A percentile compares a stretch with the other conserved stretches of the same genome.
Evolutionary conservation across 2,113 vertebrate species (phyloP).

Genomic region (Leptosomus discolor): DNA sequence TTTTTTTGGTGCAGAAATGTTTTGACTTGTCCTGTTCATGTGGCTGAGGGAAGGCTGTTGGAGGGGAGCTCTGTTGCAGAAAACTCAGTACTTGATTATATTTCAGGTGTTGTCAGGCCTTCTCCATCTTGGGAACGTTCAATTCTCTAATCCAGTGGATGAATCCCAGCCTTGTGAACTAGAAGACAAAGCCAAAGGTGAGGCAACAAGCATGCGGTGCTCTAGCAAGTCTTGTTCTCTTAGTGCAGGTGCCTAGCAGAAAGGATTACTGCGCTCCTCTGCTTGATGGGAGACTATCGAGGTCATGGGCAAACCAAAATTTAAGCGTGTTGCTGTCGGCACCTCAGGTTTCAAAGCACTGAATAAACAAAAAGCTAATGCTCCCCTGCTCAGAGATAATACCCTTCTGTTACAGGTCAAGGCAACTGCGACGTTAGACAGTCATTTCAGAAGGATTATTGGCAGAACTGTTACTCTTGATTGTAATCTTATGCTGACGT

Average conservation of each 20-base stretch:
- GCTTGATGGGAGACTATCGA: neutral
- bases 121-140: constrained; percentile 88
- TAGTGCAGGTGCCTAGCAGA: neutral
- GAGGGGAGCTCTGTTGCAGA: neutral
- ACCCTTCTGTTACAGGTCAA: neutral
- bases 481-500: neutral
- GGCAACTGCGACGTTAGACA: neutral
- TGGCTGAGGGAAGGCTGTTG: neutral
- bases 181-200: constrained; percentile 79
- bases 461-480: neutral
- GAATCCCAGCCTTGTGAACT: constrained; percentile 85
- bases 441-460: neutral
- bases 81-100: neutral
- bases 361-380: neutral
- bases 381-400: neutral
- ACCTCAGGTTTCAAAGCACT: neutral
- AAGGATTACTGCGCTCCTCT: neutral
- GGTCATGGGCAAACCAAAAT: neutral
- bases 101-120: constrained; percentile 86
- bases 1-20: neutral
- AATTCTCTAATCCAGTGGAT: constrained; percentile 76
- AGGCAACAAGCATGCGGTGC: neutral
- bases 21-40: neutral
- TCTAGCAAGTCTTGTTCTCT: neutral
- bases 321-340: neutral